phyloP scores from a whole-genome alignment of 2,888 invertebrate species.

The Acleris laterana region DNA sequence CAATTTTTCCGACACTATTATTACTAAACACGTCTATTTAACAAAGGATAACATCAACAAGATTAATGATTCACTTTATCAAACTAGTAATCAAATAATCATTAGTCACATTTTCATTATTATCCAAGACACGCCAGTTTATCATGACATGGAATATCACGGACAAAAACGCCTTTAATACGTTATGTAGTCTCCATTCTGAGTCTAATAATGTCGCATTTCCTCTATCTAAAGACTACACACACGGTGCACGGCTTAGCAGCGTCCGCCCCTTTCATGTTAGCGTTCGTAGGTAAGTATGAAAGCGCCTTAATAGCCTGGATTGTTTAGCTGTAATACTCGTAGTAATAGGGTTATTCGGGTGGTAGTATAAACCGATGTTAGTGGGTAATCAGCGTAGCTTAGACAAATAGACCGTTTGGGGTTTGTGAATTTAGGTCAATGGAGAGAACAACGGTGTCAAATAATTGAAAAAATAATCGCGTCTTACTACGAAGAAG shows the following conservation, averaged over 20 bases:
- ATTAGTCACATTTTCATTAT: conserved; percentile 2
- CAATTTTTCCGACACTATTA: not conserved
- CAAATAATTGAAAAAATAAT: too few species aligned
- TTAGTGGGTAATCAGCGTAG: conserved; percentile 18
- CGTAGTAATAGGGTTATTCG: conserved; percentile 20
- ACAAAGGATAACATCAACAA: conserved; percentile 15
- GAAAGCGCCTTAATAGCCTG: conserved; percentile 30
- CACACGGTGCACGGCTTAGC: conserved; percentile 17
- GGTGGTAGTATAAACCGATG: conserved; percentile 17
- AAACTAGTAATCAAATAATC: conserved; percentile 15
- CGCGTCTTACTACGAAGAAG: too few species aligned
- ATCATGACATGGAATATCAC: not conserved
- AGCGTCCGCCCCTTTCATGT: conserved; percentile 34
- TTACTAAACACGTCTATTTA: conserved; percentile 8
- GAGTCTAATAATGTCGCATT: conserved; percentile 8
- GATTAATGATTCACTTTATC: conserved; percentile 17
- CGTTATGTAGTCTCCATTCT: not conserved
- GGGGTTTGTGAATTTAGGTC: not conserved
- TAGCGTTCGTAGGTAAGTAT: conserved; percentile 33
- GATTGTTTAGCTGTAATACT: conserved; percentile 21
- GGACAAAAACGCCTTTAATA: not conserved
- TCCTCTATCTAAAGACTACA: conserved; percentile 10
- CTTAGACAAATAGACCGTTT: conserved; percentile 6
- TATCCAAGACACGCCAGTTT: conserved; percentile 1
- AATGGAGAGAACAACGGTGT: not conserved